These are phyloP conservation scores for Tragelaphus imberbis DNA, from an alignment of 2,113 vertebrate species.

Conservation along the genomic window DNA sequence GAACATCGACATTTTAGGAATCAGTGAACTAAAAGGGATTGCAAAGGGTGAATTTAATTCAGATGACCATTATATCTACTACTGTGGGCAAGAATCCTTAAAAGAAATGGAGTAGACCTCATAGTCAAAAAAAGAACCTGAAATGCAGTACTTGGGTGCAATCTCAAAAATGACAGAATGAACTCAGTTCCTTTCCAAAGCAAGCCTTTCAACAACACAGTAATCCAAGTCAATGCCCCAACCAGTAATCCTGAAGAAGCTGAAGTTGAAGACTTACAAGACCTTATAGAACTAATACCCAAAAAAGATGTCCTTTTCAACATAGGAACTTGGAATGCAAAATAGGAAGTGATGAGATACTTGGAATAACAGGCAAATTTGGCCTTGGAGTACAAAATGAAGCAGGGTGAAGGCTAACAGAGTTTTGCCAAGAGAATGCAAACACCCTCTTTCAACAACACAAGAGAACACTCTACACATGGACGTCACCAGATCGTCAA, in stretches of 20 bases:
- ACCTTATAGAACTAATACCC: background rate
- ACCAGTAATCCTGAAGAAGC: background rate
- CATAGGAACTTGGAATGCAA: background rate
- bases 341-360: background rate
- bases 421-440: background rate
- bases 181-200: background rate
- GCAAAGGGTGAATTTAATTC: background rate
- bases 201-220: background rate
- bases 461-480: background rate
- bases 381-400: background rate
- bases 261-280: background rate
- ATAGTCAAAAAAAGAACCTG: background rate
- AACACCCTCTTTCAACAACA: background rate
- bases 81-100: background rate
- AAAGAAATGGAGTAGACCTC: background rate
- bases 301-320: background rate
- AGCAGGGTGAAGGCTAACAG: background rate
- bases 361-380: background rate
- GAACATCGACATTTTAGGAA: background rate
- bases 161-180: background rate
- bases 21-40: background rate
- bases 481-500: background rate
- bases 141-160: background rate
- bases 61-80: background rate
- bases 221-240: background rate